Evolutionary conservation across 2,113 vertebrate genomes (phyloP).

Genomic region (Cyrtonyx montezumae): DNA sequence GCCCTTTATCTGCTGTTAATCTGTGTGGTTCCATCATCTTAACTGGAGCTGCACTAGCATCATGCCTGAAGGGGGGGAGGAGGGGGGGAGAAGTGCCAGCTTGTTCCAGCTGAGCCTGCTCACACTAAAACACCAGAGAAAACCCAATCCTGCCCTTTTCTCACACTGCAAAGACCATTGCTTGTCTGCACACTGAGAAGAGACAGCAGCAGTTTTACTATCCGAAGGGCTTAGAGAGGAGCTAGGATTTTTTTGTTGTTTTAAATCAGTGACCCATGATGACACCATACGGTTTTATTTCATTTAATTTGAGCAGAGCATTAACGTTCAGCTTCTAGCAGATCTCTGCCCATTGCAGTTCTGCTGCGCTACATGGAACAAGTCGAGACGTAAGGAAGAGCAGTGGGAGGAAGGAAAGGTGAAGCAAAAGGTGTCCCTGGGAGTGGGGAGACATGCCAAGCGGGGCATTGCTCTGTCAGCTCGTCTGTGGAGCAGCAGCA

Average conservation of each 20-base stretch:
- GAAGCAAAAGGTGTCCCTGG: neutral
- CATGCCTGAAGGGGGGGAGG: neutral
- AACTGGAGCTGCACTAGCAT: neutral
- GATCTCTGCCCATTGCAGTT: conserved; percentile 22
- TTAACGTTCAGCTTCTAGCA: conserved; percentile 50
- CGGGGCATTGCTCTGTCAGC: neutral
- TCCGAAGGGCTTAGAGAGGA: conserved; percentile 49
- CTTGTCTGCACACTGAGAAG: neutral
- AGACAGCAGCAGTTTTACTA: conserved; percentile 31
- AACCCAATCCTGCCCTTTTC: neutral
- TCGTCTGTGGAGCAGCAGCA: neutral
- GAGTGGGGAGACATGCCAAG: neutral
- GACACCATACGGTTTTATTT: conserved; percentile 71
- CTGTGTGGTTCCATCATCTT: neutral
- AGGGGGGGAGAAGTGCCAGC: neutral
- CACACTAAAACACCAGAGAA: neutral
- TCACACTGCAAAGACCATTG: neutral
- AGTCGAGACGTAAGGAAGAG: neutral
- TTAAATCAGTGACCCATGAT: conserved; percentile 70
- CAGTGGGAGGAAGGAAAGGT: neutral
- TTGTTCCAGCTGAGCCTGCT: neutral
- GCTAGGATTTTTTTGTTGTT: conserved; percentile 61
- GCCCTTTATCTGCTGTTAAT: neutral
- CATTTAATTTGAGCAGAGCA: conserved; percentile 67
- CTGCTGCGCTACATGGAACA: neutral